Conservation (phyloP, 2,888 invertebrate genomes). For the Tetragonisca angustula region DNA sequence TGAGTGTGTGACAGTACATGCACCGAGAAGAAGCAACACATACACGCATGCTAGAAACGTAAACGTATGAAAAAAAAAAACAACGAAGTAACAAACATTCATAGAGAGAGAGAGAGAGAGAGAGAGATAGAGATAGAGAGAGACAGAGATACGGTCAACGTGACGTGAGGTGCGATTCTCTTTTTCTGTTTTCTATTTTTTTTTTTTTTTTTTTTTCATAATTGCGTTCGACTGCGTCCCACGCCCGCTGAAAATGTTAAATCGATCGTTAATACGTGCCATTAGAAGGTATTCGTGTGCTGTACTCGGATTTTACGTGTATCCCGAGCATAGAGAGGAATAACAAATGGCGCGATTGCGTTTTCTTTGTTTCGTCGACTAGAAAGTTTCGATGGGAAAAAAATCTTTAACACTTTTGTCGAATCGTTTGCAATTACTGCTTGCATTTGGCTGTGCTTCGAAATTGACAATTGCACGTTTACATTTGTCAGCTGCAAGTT, state of each 20-base stretch:
- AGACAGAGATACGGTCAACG: slow-evolving; percentile 11
- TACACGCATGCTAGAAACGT: slow-evolving; percentile 78
- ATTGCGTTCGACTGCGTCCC: slow-evolving; percentile 20
- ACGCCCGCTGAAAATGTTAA: slow-evolving; percentile 35
- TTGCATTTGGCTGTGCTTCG: too few relatives aligned
- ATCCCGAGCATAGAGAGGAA: not conserved
- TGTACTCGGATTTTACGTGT: not conserved
- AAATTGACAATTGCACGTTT: too few relatives aligned
- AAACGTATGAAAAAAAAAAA: slow-evolving; percentile 57
- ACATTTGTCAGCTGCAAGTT: too few relatives aligned
- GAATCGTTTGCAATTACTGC: not conserved
- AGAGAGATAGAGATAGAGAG: slow-evolving; percentile 31
- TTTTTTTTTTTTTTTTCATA: not conserved
- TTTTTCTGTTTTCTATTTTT: not conserved
- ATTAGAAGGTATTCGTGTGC: not conserved
- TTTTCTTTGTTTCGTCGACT: not conserved
- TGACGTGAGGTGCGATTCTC: slow-evolving; percentile 34
- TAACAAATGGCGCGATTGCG: not conserved
- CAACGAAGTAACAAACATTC: slow-evolving; percentile 68
- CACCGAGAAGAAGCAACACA: slow-evolving; percentile 79
- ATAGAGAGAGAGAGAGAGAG: slow-evolving; percentile 52
- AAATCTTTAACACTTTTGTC: not conserved
- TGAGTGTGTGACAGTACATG: slow-evolving; percentile 78
- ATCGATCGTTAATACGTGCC: slow-evolving; percentile 23
- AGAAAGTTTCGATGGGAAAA: not conserved